phyloP scores from a whole-genome alignment of 2,888 invertebrate species.

The Pelosia muscerda region DNA sequence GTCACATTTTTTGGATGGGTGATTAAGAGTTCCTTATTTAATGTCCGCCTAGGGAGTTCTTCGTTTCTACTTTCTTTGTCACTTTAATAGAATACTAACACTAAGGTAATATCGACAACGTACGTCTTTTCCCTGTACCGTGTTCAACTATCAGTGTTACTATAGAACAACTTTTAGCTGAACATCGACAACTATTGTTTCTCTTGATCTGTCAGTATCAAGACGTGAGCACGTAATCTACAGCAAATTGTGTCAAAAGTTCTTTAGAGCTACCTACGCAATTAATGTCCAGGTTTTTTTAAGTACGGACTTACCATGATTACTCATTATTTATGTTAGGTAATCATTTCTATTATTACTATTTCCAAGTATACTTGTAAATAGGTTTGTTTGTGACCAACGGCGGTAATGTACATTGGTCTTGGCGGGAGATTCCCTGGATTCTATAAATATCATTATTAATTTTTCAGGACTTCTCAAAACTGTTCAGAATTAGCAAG shows the following conservation, averaged over 20 bases:
- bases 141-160: neutral
- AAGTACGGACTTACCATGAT: constrained; percentile 3
- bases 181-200: neutral
- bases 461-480: constrained; percentile 4
- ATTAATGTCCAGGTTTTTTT: neutral
- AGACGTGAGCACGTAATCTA: neutral
- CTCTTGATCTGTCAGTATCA: neutral
- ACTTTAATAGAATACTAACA: no score
- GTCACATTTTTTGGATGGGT: no score
- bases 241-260: neutral
- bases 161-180: neutral
- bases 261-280: neutral
- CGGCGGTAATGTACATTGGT: neutral
- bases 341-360: neutral
- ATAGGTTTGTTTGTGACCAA: neutral
- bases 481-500: neutral
- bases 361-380: neutral
- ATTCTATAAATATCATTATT: neutral
- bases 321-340: neutral
- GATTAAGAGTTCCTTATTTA: no score
- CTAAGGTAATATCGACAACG: neutral
- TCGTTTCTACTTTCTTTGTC: no score
- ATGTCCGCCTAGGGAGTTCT: no score
- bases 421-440: constrained; percentile 6
- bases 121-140: no score